These are phyloP conservation scores for Numenius arquata DNA, from an alignment of 2,113 vertebrate genomes.

Conservation along the genomic window DNA sequence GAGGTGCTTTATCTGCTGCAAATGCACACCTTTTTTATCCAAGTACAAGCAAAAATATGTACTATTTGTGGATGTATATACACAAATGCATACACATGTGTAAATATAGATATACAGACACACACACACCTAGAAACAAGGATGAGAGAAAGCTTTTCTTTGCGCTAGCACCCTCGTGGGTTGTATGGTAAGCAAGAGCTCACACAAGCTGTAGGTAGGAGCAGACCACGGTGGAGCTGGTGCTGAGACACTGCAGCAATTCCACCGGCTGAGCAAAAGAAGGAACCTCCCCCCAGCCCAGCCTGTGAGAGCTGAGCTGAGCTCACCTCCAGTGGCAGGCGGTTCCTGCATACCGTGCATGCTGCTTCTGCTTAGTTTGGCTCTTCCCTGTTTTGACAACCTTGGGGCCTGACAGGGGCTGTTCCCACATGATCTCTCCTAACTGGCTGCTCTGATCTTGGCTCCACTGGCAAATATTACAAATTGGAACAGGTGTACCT, in stretches of 20 bases:
- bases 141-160: not conserved
- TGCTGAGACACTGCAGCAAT: not conserved
- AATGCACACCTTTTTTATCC: not conserved
- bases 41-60: not conserved
- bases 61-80: not conserved
- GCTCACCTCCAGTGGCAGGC: not conserved
- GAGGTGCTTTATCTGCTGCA: not conserved
- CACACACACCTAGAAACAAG: not conserved
- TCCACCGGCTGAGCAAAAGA: not conserved
- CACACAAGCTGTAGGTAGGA: not conserved
- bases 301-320: not conserved
- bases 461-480: not conserved
- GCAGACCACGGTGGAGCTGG: accelerated
- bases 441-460: not conserved
- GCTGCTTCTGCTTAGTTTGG: not conserved
- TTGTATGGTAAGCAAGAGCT: not conserved
- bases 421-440: not conserved
- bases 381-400: not conserved
- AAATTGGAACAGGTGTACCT: not conserved
- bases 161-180: not conserved
- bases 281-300: not conserved
- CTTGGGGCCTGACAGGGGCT: not conserved
- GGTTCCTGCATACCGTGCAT: not conserved
- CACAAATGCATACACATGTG: not conserved
- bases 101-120: not conserved